Evolutionary conservation across 2,888 invertebrate genomes (phyloP), one percentile per base, ranked within the genome.

Genomic region (Hartigia nigra): DNA sequence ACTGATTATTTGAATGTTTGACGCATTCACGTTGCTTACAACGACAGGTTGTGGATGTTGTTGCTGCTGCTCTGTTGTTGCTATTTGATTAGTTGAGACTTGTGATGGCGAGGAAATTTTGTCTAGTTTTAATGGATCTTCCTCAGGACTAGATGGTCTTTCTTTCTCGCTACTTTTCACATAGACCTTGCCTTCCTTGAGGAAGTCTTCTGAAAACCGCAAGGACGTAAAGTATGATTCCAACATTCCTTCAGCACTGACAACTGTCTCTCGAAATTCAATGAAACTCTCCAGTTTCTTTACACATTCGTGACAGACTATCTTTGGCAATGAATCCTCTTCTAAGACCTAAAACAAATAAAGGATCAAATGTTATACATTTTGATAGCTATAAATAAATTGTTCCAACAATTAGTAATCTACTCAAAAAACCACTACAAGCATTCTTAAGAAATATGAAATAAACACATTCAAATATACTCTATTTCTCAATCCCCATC

Each of bases 261-360:
- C 92, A 83, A 95, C 95, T 75, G 94, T 93, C 84, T 94, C 94
- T 77, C 95, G 92, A 88, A 95, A 95, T 74, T 94, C 94, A 80
- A 93, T 93, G 82, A 94, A 94, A 70, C 92, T 93, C 82, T 95
- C 95, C 79, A 95, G 88, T 84, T 94, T 94, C 84, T 93, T 93
- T 70, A 94, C 91, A 86, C 95, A 95, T 80, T 93, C 93, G 14
- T 93, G 92, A 87, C 95, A 95, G 23, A 95, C 93, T 34, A 95
- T 94, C 92, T 95, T 95, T 74, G 95, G 95, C 81, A 95, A 90
- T 39, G 94, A 94, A 90, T 95, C 95, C 85, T 94, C 94, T 88
- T 95, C 95, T 82, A 93, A 93, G 23, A 95, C 93, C 95, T 95
- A 83, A 78, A 88, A 92, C 83, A 77, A 83, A 75, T 70, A 72